Evolutionary conservation across 2,113 vertebrate genomes (phyloP).

Genomic region (Saguinus midas): DNA sequence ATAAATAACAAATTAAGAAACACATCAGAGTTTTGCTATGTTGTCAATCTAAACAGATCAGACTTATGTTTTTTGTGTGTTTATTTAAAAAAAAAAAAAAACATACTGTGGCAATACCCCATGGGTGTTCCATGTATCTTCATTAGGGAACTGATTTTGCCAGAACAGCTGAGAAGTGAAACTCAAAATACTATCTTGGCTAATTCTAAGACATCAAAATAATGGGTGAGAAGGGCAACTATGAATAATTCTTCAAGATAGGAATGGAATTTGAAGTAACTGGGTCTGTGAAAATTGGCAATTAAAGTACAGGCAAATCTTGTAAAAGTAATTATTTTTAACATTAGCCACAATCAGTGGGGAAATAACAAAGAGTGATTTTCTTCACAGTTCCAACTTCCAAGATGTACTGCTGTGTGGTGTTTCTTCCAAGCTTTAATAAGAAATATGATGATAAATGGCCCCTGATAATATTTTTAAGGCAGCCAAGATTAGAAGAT

Average conservation of each 20-base stretch:
- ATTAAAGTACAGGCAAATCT: slow-evolving; percentile 74
- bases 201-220: slow-evolving; percentile 51
- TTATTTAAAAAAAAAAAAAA: too few species aligned
- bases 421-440: slow-evolving; percentile 81
- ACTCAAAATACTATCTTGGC: slow-evolving; percentile 24
- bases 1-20: slow-evolving; percentile 29
- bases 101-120: background rate
- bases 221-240: slow-evolving; percentile 4
- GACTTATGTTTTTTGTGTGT: background rate
- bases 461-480: slow-evolving; percentile 76
- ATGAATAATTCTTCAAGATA: slow-evolving; percentile 35
- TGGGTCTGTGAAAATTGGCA: slow-evolving; percentile 60
- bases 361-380: slow-evolving; percentile 77
- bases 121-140: slow-evolving; percentile 52
- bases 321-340: slow-evolving; percentile 82
- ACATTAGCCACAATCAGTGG: slow-evolving; percentile 76
- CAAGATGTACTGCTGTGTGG: slow-evolving; percentile 75
- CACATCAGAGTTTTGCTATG: background rate
- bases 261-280: slow-evolving; percentile 65
- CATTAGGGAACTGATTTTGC: slow-evolving; percentile 67
- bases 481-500: slow-evolving; percentile 71
- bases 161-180: slow-evolving; percentile 31
- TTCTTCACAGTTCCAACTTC: slow-evolving; percentile 78
- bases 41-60: background rate
- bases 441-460: slow-evolving; percentile 81